Conservation (phyloP, 1,140 invertebrate genomes). For the Tribolium madens region DNA sequence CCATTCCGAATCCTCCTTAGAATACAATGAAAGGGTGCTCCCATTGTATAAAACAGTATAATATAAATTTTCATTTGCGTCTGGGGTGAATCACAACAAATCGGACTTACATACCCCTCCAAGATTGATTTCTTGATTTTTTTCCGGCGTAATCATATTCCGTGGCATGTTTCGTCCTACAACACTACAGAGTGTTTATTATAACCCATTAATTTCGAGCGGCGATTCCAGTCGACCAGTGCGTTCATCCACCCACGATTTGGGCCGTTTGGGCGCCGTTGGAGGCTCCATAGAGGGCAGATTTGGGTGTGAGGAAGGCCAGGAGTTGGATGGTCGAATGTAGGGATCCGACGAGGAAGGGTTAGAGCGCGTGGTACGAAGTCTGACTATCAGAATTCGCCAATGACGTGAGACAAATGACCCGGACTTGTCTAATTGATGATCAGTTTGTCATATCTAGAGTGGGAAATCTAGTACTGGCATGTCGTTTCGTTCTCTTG, state of each 20-base stretch:
- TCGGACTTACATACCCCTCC: neutral
- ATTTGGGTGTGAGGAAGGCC: too few species aligned
- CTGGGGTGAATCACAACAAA: slow-evolving; percentile 26
- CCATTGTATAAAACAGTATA: slow-evolving; percentile 21
- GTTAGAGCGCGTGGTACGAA: slow-evolving; percentile 37
- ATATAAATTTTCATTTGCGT: slow-evolving; percentile 38
- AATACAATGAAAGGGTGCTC: slow-evolving; percentile 43
- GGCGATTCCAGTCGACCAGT: slow-evolving; percentile 1
- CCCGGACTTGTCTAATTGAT: slow-evolving; percentile 58
- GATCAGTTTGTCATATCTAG: slow-evolving; percentile 60
- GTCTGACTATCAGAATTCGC: slow-evolving; percentile 55
- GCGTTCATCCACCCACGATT: too few species aligned
- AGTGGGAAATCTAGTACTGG: slow-evolving; percentile 57
- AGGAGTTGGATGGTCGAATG: slow-evolving; percentile 30
- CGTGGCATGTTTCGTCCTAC: slow-evolving; percentile 48
- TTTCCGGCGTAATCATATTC: slow-evolving; percentile 47
- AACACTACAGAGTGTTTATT: slow-evolving; percentile 49
- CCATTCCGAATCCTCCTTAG: slow-evolving; percentile 3
- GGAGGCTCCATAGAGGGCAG: too few species aligned
- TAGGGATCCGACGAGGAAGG: slow-evolving; percentile 46
- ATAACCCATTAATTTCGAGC: slow-evolving; percentile 45
- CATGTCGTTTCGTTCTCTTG: slow-evolving; percentile 37
- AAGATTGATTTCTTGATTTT: slow-evolving; percentile 12
- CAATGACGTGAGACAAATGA: slow-evolving; percentile 60
- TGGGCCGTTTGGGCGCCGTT: too few species aligned